Evolutionary conservation across 2,888 invertebrate species (phyloP).

Genomic region (Mactromeris polynyma): DNA sequence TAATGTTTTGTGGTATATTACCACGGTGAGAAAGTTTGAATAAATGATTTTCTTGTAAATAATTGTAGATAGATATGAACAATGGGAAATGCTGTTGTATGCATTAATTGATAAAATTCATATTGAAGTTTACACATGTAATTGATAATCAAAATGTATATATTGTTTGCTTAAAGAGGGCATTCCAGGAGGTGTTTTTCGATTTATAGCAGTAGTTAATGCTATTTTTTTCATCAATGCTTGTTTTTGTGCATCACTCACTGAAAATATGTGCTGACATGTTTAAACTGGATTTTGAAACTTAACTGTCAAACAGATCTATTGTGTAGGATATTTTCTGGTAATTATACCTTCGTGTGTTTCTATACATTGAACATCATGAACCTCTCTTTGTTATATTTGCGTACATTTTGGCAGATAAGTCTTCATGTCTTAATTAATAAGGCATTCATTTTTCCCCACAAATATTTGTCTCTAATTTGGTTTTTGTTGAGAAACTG

Average conservation of each 20-base stretch:
- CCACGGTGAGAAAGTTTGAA: not conserved
- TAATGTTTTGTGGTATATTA: not conserved
- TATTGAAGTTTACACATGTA: not conserved
- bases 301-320: not conserved
- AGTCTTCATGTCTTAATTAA: too few species aligned
- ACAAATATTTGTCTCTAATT: too few species aligned
- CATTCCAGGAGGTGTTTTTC: not conserved
- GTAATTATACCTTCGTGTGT: too few species aligned
- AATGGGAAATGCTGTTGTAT: not conserved
- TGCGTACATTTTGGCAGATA: too few species aligned
- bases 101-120: not conserved
- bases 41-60: not conserved
- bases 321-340: too few species aligned
- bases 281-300: not conserved
- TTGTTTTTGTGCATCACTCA: not conserved
- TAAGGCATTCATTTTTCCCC: too few species aligned
- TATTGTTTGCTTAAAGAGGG: not conserved
- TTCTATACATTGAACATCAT: too few species aligned
- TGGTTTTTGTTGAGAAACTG: too few species aligned
- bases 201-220: not conserved
- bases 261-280: too few species aligned
- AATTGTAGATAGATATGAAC: not conserved
- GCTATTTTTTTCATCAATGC: not conserved
- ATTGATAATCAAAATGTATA: not conserved
- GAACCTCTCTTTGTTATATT: too few species aligned